Conservation (phyloP, 92 coral and sea anemone genomes). For the Actinostola sp. region DNA sequence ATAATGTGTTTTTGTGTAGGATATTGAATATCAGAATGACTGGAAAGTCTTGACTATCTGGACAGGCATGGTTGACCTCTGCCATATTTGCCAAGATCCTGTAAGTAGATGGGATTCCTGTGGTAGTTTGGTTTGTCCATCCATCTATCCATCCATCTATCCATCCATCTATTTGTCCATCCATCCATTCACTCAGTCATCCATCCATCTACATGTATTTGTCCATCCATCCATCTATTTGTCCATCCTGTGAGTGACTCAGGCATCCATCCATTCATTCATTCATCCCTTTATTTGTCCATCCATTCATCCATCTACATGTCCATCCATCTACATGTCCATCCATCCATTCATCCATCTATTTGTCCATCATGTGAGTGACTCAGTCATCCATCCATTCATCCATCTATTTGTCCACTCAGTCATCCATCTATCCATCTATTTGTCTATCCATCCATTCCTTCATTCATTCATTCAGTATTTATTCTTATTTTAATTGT, state of each 20-base stretch:
- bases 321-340: neutral
- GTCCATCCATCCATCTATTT: neutral
- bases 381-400: no score
- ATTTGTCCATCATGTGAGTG: no score
- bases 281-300: neutral
- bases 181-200: no score
- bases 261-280: neutral
- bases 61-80: conserved; percentile 87
- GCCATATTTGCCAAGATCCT: conserved; percentile 66
- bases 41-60: conserved; percentile 94
- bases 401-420: neutral
- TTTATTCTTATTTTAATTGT: neutral
- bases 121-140: neutral
- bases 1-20: conserved; percentile 27
- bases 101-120: conserved; percentile 31
- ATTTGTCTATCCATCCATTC: no score
- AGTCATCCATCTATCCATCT: neutral
- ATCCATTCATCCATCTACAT: neutral
- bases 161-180: no score
- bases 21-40: conserved; percentile 61
- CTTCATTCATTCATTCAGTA: no score
- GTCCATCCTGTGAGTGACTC: no score
- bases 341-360: no score
- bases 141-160: neutral
- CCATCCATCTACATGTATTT: neutral